Evolutionary conservation across 2,797 vertebrate genomes (phyloP), one percentile per base, ranked within the genome.

Genomic region (Harpagifer antarcticus): DNA sequence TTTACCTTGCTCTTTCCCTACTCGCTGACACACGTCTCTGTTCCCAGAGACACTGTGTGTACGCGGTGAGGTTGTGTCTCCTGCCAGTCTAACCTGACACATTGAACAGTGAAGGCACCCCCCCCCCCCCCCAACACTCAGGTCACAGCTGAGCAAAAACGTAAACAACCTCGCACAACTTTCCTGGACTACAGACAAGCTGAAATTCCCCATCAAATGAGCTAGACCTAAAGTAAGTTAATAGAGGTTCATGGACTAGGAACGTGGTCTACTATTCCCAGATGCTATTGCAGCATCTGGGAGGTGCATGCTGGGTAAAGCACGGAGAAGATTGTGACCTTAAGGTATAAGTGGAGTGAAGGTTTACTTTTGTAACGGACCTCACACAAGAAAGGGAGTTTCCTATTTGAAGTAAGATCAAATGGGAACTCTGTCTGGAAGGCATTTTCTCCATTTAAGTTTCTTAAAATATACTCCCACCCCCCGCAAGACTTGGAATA

Each of bases 381-480:
- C 27, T 43, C 12, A 15, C 58, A 79, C 56, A 81, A 70, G 62
- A 62, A 81, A 73, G 37, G 50, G 58, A 47, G 37, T 64, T 77
- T 83, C 66, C 75, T 84, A 76, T 88, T 86, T 86, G 74, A 74
- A 78, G 81, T 60, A n/a, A 68, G 79, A 84, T 91, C 59, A 77
- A 82, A 81, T 55, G 52, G 45, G 52, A 68, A 80, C 76, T 84
- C 63, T 74, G 69, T 15, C 81, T 80, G 52, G 61, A 83, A 82
- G 79, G 45, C 63, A 76, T 85, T 89, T 87, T 83, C 72, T 79
- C 47, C 23, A 48, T 64, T 63, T 44, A 55, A 76, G 73, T 67
- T 78, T 43, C 86, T 79, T 67, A 84, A 86, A 91, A 90, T 90
- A 89, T 62, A 76, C 77, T n/a, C 78, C 40, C 81, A 81, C 48